Evolutionary conservation across 1,140 invertebrate species (phyloP).

Genomic region (Vanessa atalanta): DNA sequence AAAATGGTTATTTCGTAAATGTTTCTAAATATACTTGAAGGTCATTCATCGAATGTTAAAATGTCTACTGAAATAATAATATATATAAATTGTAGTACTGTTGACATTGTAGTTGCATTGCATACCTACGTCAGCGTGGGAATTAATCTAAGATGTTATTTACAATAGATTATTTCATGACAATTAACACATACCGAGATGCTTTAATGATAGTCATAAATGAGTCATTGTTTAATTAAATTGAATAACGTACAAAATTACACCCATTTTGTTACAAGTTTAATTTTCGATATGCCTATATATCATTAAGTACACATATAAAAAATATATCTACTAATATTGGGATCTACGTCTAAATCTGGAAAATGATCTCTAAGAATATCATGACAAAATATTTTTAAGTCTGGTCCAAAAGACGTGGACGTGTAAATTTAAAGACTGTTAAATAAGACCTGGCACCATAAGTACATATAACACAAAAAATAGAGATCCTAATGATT

Average conservation of each 20-base stretch:
- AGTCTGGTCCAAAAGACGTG: no score
- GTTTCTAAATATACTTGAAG: background rate
- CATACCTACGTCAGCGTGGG: conserved; percentile 31
- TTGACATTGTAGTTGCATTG: conserved; percentile 33
- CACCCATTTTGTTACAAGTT: no score
- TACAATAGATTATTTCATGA: conserved; percentile 24
- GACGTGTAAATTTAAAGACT: background rate
- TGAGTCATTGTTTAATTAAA: background rate
- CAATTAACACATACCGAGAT: conserved; percentile 10
- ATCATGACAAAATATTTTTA: no score
- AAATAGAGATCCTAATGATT: background rate
- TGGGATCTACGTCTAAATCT: no score
- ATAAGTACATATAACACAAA: background rate
- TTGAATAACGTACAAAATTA: no score
- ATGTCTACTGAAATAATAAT: conserved; percentile 10
- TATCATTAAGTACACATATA: no score
- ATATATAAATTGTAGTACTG: conserved; percentile 19
- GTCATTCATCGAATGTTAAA: background rate
- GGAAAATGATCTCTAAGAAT: no score
- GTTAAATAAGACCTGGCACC: background rate
- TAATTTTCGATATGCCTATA: no score
- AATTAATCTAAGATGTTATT: conserved; percentile 20
- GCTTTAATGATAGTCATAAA: background rate
- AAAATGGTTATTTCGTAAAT: no score
- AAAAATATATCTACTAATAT: no score